Evolutionary conservation across 2,888 invertebrate species (phyloP).

Genomic region (Periphyllus acericola): DNA sequence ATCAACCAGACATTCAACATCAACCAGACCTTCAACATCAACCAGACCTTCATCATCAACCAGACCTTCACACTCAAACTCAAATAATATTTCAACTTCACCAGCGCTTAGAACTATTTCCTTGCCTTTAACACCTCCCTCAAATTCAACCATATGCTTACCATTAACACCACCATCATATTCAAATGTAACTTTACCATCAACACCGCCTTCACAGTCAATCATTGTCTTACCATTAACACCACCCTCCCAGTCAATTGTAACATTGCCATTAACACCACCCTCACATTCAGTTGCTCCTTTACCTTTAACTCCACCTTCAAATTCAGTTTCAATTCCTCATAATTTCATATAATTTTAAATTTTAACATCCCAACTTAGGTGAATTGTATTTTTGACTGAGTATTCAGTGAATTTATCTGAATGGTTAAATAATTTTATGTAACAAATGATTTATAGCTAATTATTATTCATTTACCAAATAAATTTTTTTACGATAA

Average conservation of each 20-base stretch:
- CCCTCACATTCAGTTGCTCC: not conserved
- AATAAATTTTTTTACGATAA: too few relatives aligned
- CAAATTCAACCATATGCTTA: not conserved
- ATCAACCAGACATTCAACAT: not conserved
- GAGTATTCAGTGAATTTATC: too few relatives aligned
- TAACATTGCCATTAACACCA: conserved; percentile 29
- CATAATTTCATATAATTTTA: not conserved
- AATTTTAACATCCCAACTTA: not conserved
- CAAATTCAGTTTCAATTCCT: not conserved
- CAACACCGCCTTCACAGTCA: conserved; percentile 6
- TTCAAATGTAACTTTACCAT: conserved; percentile 2
- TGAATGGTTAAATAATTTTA: too few relatives aligned
- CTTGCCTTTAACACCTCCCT: conserved; percentile 32
- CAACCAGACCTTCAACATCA: conserved; percentile 7
- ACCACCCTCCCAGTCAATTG: not conserved
- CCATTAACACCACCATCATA: conserved; percentile 27
- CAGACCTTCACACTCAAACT: not conserved
- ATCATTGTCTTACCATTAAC: conserved; percentile 36
- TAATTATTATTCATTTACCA: too few relatives aligned
- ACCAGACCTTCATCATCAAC: not conserved
- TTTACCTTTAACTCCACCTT: conserved; percentile 40
- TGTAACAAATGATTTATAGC: too few relatives aligned
- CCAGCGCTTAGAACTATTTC: not conserved
- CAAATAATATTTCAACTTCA: not conserved
- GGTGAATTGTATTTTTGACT: too few relatives aligned